These are phyloP conservation scores for Scaptomyza montana DNA, from an alignment of 1,140 invertebrate species.

Conservation along the genomic window DNA sequence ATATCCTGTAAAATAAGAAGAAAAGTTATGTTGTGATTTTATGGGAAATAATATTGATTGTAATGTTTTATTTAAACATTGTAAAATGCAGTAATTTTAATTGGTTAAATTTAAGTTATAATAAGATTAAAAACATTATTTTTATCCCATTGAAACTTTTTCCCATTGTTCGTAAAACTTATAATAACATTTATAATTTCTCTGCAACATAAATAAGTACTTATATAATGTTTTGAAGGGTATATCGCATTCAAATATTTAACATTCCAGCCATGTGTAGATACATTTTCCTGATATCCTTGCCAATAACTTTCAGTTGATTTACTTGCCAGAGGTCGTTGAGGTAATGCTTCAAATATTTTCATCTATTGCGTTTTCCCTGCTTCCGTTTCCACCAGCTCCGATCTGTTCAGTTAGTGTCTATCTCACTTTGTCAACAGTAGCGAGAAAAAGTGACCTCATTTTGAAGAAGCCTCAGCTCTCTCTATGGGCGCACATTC, in stretches of 20 bases:
- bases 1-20: neutral
- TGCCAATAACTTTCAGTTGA: constrained; percentile 23
- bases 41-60: too few species aligned
- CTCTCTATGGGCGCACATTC: constrained; percentile 2
- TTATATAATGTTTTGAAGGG: too few species aligned
- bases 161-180: too few species aligned
- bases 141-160: too few species aligned
- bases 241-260: neutral
- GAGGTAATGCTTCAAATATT: constrained; percentile 67
- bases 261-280: neutral
- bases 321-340: constrained; percentile 32
- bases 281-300: neutral
- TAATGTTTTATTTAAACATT: too few species aligned
- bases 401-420: neutral
- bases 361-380: constrained; percentile 25
- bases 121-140: too few species aligned
- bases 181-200: too few species aligned
- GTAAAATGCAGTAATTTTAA: too few species aligned
- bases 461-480: constrained; percentile 55
- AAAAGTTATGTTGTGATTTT: too few species aligned
- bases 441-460: constrained; percentile 63
- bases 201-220: too few species aligned
- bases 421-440: neutral
- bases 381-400: neutral
- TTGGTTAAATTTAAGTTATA: too few species aligned